Conservation (phyloP, 2,888 invertebrate species). For the Caenorhabditis uteleia region DNA sequence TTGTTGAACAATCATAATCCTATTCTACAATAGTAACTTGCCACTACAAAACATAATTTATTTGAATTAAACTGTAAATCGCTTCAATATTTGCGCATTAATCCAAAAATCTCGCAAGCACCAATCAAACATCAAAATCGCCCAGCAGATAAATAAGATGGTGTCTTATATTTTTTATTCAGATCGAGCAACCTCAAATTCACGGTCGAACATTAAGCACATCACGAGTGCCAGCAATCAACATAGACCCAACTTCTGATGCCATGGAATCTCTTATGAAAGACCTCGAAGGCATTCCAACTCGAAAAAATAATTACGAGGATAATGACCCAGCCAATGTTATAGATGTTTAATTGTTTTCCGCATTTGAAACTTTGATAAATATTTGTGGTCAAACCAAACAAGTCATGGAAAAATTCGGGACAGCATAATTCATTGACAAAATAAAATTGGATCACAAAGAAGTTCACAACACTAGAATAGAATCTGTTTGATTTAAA, state of each 20-base stretch:
- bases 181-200: constrained; percentile 38
- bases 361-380: too few relatives aligned
- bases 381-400: not conserved
- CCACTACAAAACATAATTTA: constrained; percentile 12
- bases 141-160: not conserved
- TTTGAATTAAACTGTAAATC: too few relatives aligned
- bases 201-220: constrained; percentile 26
- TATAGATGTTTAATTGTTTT: constrained; percentile 30
- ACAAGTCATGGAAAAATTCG: not conserved
- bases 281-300: constrained; percentile 24
- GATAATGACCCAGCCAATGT: constrained; percentile 38
- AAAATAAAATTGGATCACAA: not conserved
- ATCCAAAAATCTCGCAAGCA: not conserved
- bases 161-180: too few relatives aligned
- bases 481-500: too few relatives aligned
- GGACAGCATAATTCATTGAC: not conserved
- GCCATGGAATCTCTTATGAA: constrained; percentile 28
- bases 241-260: constrained; percentile 32
- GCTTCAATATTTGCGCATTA: not conserved
- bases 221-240: constrained; percentile 29
- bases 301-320: constrained; percentile 16
- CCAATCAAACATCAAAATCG: not conserved
- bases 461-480: constrained; percentile 7
- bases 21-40: too few relatives aligned
- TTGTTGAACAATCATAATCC: too few relatives aligned